Base-by-base conservation (phyloP, 2,888 invertebrate genomes). In the Crossocerus cetratus region DNA sequence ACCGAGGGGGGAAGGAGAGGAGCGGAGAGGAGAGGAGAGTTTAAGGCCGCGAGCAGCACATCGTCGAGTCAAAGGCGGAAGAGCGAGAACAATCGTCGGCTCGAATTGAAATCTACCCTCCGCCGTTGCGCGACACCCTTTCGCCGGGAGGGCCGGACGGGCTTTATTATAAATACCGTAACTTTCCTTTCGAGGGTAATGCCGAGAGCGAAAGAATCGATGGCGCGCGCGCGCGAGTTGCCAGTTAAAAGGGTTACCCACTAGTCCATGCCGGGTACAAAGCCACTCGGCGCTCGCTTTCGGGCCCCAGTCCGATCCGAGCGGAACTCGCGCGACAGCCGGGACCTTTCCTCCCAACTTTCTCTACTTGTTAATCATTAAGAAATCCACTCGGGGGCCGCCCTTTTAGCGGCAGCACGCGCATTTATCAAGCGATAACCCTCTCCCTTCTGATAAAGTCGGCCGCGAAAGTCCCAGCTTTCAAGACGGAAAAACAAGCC, bases 341-440 rank as follows among this genome's bases (percentile, higher is more conserved):
- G 3, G 3, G 49, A 49, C 4, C 14, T 49, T 49, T 49, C 22
- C 23, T 16, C 45, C 32, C 53, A 58, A 74, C 76, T 64, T 74
- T 67, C 43, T 58, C 49, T 72, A 72, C 71, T 49, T 49, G 49
- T 80, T 72, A 84, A 83, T 84, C 85, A 84, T 84, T 85, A 81
- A 85, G 85, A 84, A 84, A 84, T 80, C 84, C 84, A 84, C 84
- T 84, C 85, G 84, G 76, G 63, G 65, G 18, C 43, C 57, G 71
- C 67, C 65, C 62, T n/a, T n/a, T n/a, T n/a, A n/a, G 53, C 43
- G 43, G 20, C 18, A 3, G 8, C 20, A 83, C 75, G 83, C 82
- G 76, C 75, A 85, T 85, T 84, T 80, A 83, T 84, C 83, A 82
- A 71, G 78, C 77, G 77, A 74, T 77, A 81, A 74, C 69, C 65